phyloP scores from a whole-genome alignment of 1,140 invertebrate species.

The Saxidomus purpurata region DNA sequence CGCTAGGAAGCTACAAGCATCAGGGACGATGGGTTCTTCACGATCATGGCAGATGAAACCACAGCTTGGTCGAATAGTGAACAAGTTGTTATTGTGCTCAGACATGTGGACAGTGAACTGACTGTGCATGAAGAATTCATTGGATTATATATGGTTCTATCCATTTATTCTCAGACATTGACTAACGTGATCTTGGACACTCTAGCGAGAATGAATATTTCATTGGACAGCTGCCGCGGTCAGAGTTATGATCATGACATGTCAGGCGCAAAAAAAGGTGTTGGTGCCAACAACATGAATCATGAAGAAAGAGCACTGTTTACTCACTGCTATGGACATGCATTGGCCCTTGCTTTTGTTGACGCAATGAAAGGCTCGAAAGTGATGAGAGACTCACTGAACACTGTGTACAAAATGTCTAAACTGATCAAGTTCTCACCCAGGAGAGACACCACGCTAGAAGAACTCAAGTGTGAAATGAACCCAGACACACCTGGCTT shows the following conservation, averaged over 20 bases:
- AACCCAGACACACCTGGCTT: slow-evolving; percentile 30
- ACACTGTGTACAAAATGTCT: slow-evolving; percentile 8
- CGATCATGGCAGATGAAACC: slow-evolving; percentile 6
- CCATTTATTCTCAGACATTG: too few species aligned
- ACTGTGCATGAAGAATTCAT: background rate
- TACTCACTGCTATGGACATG: slow-evolving; percentile 50
- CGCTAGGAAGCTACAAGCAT: background rate
- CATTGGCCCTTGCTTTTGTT: slow-evolving; percentile 15
- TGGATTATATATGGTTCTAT: background rate
- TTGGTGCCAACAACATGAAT: background rate
- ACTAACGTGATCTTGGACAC: too few species aligned
- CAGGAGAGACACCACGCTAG: slow-evolving; percentile 24
- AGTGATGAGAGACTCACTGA: slow-evolving; percentile 28
- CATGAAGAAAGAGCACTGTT: background rate
- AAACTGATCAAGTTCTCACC: slow-evolving; percentile 46
- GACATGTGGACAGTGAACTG: background rate
- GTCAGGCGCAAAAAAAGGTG: slow-evolving; percentile 16
- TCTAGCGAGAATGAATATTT: too few species aligned
- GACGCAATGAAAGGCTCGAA: slow-evolving; percentile 18
- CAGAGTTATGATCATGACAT: background rate
- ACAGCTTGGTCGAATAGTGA: background rate
- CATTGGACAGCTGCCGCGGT: too few species aligned
- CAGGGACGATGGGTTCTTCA: background rate
- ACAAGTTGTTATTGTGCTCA: background rate
- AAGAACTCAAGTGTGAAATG: slow-evolving; percentile 27